These are phyloP conservation scores for Drosophila sordidula DNA, from an alignment of 2,888 invertebrate genomes.

Conservation along the genomic window DNA sequence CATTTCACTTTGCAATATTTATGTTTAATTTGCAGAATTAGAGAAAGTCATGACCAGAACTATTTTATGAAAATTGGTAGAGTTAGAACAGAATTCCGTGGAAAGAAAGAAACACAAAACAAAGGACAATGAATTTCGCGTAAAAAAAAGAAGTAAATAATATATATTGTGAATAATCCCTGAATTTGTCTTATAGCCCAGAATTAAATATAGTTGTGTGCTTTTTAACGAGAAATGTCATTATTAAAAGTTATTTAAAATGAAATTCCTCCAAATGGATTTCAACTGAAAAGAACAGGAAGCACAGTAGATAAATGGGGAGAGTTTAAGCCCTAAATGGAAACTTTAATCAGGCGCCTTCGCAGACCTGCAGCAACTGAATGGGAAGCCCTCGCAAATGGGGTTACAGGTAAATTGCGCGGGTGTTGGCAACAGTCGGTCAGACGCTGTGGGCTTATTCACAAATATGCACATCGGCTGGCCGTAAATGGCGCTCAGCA, in stretches of 20 bases:
- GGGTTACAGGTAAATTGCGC: conserved; percentile 24
- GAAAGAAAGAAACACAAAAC: too few species aligned
- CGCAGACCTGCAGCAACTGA: background rate
- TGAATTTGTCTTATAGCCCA: background rate
- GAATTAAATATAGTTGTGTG: background rate
- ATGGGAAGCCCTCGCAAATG: conserved; percentile 16
- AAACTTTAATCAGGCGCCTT: background rate
- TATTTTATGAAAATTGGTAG: too few species aligned
- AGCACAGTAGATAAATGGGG: background rate
- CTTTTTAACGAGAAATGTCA: too few species aligned
- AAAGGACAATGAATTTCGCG: too few species aligned
- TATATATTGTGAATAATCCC: background rate
- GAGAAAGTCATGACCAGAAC: too few species aligned
- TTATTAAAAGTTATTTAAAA: background rate
- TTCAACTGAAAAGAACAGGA: background rate
- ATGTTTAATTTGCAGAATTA: too few species aligned
- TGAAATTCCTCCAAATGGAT: background rate
- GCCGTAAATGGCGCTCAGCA: conserved; percentile 59
- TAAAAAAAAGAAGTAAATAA: too few species aligned
- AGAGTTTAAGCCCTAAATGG: background rate
- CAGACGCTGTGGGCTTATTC: conserved; percentile 26
- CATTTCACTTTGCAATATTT: too few species aligned
- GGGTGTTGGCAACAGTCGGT: conserved; percentile 46
- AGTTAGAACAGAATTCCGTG: too few species aligned
- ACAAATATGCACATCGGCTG: conserved; percentile 16